These are phyloP conservation scores for Arctopsyche grandis DNA, from an alignment of 1,140 invertebrate species.

Conservation along the genomic window DNA sequence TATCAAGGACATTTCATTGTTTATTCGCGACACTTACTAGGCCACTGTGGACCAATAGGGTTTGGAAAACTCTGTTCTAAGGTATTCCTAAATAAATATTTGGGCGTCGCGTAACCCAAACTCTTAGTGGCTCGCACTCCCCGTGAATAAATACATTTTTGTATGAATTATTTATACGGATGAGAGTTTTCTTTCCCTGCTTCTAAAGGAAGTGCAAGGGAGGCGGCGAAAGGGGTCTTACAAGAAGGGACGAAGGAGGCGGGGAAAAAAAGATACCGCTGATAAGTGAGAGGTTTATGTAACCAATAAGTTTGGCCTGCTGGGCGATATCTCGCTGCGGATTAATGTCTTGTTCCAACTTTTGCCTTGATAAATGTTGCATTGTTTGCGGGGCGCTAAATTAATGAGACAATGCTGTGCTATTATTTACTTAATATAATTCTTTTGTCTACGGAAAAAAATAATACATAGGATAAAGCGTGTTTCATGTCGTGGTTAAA, in stretches of 20 bases:
- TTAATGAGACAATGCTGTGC: neutral
- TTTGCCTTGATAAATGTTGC: slow-evolving; percentile 25
- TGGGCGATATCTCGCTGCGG: slow-evolving; percentile 26
- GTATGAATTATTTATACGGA: slow-evolving; percentile 40
- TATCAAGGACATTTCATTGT: too few species aligned
- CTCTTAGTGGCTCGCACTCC: neutral
- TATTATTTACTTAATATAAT: neutral
- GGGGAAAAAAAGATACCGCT: slow-evolving; percentile 19
- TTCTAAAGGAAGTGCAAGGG: neutral
- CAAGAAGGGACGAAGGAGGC: neutral
- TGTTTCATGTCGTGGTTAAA: neutral
- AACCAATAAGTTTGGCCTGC: slow-evolving; percentile 27
- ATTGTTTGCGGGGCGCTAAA: slow-evolving; percentile 17
- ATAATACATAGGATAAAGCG: neutral
- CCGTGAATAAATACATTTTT: slow-evolving; percentile 38
- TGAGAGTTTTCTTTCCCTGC: neutral
- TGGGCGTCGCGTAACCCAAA: neutral
- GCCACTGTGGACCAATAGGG: too few species aligned
- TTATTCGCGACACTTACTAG: too few species aligned
- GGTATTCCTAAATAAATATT: slow-evolving; percentile 31
- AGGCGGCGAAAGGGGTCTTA: neutral
- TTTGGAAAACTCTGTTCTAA: slow-evolving; percentile 18
- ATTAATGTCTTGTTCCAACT: slow-evolving; percentile 35
- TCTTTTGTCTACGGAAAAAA: neutral
- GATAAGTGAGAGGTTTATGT: slow-evolving; percentile 34